Base-by-base conservation (phyloP, 2,888 invertebrate species). In the Cheilosia grossa region DNA sequence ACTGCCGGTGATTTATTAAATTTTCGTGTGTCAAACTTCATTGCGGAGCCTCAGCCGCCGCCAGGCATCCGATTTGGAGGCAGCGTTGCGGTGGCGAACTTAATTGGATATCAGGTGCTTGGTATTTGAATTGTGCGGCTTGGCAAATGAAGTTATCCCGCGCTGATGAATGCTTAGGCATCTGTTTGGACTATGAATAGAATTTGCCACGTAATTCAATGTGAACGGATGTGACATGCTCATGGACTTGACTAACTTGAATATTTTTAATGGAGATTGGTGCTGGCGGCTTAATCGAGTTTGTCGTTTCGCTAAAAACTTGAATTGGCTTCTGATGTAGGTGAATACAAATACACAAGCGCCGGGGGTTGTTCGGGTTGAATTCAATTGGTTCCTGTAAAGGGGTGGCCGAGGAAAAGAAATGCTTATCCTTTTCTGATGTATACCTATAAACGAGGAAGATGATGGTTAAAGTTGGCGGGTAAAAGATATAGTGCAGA, bases 91-190 rank as follows among this genome's bases (percentile, higher is more conserved):
- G 66, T 30, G 70, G 66, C 54, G 54, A 27, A 19, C 64, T 47
- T 77, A 77, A 82, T 82, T 77, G 77, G 59, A 82, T 82, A 82
- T 82, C 75, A 77, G 77, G 70, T 82, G 72, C 64, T 72, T 70
- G 63, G 58, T 64, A 59, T 75, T 69, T 69, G 75, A 82, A 53
- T 58, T 63, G 51, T 54, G 54, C 15, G 56, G 51, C 40, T 72
- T 72, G 72, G 59, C 59, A 58, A 74, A 75, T 75, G 63, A 63
- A 70, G 51, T 75, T 58, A 70, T 70, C 69, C 70, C 49, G 9
- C 49, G 9, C 40, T 51, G 13, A 42, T 69, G 75, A 30, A 56
- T 63, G 66, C 56, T 42, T 30, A 40, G 44, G 51, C 42, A 44
- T 44, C 30, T 53, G 53, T 49, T 53, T 37, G 63, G 30, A 33